These are phyloP conservation scores for Phlogophora meticulosa DNA, from an alignment of 2,888 invertebrate genomes.

Conservation along the genomic window DNA sequence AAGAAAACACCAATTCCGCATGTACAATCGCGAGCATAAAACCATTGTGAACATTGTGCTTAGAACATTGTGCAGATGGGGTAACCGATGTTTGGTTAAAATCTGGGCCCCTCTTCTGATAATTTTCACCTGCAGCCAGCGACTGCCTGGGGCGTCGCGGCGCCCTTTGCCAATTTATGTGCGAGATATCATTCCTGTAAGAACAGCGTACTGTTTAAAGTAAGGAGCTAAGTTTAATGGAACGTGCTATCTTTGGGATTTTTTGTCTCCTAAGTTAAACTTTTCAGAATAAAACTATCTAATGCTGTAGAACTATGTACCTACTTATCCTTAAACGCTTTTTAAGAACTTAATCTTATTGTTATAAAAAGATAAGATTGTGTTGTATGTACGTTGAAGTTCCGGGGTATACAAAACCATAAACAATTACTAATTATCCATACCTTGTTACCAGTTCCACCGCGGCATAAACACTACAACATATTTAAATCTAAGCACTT, in stretches of 20 bases:
- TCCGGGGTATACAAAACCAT: too few relatives aligned
- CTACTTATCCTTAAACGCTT: not conserved
- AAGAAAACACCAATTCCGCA: constrained; percentile 66
- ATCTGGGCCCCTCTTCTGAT: constrained; percentile 86
- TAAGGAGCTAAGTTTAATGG: constrained; percentile 69
- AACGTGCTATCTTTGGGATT: constrained; percentile 61
- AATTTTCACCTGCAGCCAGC: constrained; percentile 87
- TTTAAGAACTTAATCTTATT: not conserved
- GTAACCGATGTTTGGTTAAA: constrained; percentile 85
- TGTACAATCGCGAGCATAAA: constrained; percentile 64
- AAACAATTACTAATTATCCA: too few relatives aligned
- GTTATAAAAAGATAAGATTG: not conserved
- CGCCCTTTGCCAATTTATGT: constrained; percentile 84
- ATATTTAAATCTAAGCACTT: too few relatives aligned
- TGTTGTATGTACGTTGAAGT: not conserved
- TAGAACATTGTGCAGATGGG: constrained; percentile 65
- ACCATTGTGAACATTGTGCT: constrained; percentile 64
- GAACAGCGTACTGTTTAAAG: constrained; percentile 79
- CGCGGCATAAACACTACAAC: too few relatives aligned
- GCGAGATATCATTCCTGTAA: constrained; percentile 86
- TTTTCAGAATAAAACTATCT: constrained; percentile 21
- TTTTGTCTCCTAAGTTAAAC: constrained; percentile 8
- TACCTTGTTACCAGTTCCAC: too few relatives aligned
- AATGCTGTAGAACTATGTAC: not conserved
- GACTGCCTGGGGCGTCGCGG: constrained; percentile 67